phyloP scores from a whole-genome alignment of 2,888 invertebrate genomes.

The Euzetes globulus region DNA sequence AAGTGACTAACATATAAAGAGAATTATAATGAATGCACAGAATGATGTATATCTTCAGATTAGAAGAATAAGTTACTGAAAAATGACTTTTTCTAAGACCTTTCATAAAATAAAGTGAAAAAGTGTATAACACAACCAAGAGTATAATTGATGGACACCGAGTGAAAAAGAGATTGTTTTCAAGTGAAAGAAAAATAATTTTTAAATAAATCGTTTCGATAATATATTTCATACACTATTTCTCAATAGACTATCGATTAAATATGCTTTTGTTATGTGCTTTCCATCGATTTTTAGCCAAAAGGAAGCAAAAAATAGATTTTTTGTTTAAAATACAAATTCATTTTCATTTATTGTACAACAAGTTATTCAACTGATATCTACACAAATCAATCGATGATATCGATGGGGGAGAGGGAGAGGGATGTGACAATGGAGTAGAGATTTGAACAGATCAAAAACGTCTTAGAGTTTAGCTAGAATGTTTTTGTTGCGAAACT shows the following conservation, averaged over 20 bases:
- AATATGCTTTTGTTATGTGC: background rate
- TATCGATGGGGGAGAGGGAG: slow-evolving; percentile 2
- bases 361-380: background rate
- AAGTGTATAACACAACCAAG: background rate
- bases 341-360: background rate
- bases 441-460: background rate
- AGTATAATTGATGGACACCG: background rate
- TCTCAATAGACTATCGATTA: background rate
- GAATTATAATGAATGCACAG: background rate
- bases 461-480: background rate
- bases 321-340: slow-evolving; percentile 1
- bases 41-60: background rate
- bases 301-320: background rate
- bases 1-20: background rate
- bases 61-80: slow-evolving; percentile 4
- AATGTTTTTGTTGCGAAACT: background rate
- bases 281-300: background rate
- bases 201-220: background rate
- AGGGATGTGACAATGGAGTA: background rate
- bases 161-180: background rate
- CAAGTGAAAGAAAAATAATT: background rate
- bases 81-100: background rate
- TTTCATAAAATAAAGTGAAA: background rate
- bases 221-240: background rate
- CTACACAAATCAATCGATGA: background rate